Evolutionary conservation across 2,888 invertebrate species (phyloP).

Genomic region (Lucinisca nassula): DNA sequence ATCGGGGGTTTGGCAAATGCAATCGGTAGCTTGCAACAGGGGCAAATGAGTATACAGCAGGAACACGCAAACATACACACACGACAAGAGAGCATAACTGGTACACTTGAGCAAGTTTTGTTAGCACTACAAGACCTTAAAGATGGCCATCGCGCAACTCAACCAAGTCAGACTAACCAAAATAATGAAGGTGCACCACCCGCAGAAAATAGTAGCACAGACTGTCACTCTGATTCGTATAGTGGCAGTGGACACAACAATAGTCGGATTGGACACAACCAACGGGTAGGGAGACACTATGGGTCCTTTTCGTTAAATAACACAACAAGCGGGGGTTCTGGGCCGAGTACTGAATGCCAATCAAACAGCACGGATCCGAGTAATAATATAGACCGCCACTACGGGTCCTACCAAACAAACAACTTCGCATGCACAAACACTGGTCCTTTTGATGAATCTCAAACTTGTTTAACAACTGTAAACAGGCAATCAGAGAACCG

Average conservation of each 20-base stretch:
- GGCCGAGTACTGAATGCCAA: not conserved
- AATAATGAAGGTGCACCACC: not conserved
- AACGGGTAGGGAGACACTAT: too few relatives aligned
- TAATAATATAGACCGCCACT: not conserved
- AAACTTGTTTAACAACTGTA: too few relatives aligned
- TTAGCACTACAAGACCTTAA: not conserved
- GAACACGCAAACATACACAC: not conserved
- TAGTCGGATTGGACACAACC: too few relatives aligned
- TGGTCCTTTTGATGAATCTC: too few relatives aligned
- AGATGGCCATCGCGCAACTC: not conserved
- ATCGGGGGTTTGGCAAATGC: not conserved
- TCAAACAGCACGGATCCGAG: not conserved
- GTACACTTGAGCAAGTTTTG: not conserved
- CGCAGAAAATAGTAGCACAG: not conserved
- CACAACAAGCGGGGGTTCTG: not conserved
- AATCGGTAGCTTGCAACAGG: not conserved
- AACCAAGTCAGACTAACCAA: not conserved
- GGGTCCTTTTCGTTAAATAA: too few relatives aligned
- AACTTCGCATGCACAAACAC: not conserved
- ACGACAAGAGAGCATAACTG: not conserved
- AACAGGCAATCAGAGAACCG: not conserved
- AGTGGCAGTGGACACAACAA: too few relatives aligned
- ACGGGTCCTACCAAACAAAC: not conserved
- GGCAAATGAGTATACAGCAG: not conserved
- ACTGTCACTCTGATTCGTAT: not conserved